Conservation (phyloP, 2,113 vertebrate genomes). For the Oplegnathus fasciatus region DNA sequence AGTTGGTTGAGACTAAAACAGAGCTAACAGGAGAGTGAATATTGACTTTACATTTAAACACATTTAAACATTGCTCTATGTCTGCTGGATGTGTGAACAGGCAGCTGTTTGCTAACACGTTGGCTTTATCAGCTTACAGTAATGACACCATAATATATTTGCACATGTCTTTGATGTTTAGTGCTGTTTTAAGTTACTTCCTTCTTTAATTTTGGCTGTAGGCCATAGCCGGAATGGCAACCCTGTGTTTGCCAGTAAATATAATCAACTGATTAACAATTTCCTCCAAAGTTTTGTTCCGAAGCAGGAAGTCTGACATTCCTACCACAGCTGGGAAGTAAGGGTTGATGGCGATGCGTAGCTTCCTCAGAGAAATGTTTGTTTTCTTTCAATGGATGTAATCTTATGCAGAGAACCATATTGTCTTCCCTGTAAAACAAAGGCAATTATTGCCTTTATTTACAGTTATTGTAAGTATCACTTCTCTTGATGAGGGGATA, state of each 20-base stretch:
- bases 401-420: not conserved
- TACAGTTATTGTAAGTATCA: constrained; percentile 27
- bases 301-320: not conserved
- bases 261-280: too few relatives aligned
- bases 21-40: too few relatives aligned
- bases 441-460: constrained; percentile 54
- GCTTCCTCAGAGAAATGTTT: not conserved
- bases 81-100: not conserved
- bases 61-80: not conserved
- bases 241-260: not conserved
- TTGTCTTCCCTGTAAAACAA: constrained; percentile 39
- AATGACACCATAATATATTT: not conserved
- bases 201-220: not conserved
- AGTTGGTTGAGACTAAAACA: too few relatives aligned
- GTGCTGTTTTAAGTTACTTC: not conserved
- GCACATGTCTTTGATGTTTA: not conserved
- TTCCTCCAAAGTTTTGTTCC: not conserved
- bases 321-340: not conserved
- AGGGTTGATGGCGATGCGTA: not conserved
- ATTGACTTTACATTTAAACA: too few relatives aligned
- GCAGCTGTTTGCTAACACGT: not conserved
- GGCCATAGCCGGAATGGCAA: not conserved
- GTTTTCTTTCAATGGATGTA: not conserved
- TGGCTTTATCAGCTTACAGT: not conserved
- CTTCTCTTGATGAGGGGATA: constrained; percentile 53